phyloP scores from a whole-genome alignment of 2,797 vertebrate genomes.

The Lutjanus argentimaculatus region DNA sequence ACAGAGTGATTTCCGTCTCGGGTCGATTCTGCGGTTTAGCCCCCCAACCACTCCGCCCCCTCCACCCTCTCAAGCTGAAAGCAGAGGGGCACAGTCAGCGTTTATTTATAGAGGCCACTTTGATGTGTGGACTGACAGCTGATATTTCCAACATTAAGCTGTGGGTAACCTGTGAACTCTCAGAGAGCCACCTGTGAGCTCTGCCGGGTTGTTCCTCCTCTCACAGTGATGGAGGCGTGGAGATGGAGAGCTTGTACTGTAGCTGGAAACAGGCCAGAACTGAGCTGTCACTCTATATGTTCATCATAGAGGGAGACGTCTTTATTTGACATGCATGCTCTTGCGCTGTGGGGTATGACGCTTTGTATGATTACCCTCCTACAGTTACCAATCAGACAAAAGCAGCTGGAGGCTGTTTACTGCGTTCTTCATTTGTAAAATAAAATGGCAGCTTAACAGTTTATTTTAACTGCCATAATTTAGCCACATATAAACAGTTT shows the following conservation, averaged over 20 bases:
- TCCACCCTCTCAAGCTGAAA: slow-evolving; percentile 33
- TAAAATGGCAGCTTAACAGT: neutral
- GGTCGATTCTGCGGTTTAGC: slow-evolving; percentile 56
- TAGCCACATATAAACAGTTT: neutral
- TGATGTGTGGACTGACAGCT: slow-evolving; percentile 71
- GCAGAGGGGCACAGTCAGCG: slow-evolving; percentile 49
- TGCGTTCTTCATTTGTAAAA: slow-evolving; percentile 47
- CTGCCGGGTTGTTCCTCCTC: slow-evolving; percentile 1
- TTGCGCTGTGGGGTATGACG: neutral
- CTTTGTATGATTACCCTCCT: slow-evolving; percentile 27
- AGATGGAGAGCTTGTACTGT: slow-evolving; percentile 20
- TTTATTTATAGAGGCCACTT: slow-evolving; percentile 74
- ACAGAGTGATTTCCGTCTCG: slow-evolving; percentile 76
- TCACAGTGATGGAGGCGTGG: slow-evolving; percentile 4
- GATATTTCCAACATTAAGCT: slow-evolving; percentile 62
- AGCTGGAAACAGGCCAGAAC: slow-evolving; percentile 15
- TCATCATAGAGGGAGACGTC: slow-evolving; percentile 17
- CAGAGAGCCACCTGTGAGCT: slow-evolving; percentile 61
- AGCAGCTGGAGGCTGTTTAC: neutral
- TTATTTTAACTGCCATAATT: neutral
- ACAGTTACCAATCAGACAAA: slow-evolving; percentile 8
- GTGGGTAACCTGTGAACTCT: slow-evolving; percentile 47
- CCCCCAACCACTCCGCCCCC: slow-evolving; percentile 5
- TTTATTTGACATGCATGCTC: slow-evolving; percentile 22
- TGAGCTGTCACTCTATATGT: slow-evolving; percentile 39